Evolutionary conservation across 2,888 invertebrate species (phyloP).

Genomic region (Chymomyza amoena): DNA sequence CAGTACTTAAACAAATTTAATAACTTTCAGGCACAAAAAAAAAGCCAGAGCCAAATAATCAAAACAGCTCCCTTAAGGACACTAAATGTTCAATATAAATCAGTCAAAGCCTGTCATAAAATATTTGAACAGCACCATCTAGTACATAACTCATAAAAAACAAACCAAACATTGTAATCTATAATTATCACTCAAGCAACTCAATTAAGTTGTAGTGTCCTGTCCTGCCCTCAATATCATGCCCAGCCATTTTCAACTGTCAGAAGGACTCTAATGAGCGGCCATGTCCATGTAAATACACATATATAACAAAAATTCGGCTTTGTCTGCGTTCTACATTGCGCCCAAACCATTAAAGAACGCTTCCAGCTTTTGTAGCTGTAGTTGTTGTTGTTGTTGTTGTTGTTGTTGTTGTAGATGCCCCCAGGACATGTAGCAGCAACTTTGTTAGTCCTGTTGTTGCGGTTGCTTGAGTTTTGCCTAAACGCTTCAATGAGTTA

Average conservation of each 20-base stretch:
- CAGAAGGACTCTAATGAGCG: neutral
- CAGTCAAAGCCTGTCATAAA: too few relatives aligned
- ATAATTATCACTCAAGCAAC: neutral
- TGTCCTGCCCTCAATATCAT: neutral
- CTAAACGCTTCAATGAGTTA: conserved; percentile 54
- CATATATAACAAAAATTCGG: neutral
- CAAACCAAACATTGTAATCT: neutral
- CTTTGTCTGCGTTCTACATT: neutral
- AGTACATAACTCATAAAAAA: neutral
- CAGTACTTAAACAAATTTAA: too few relatives aligned
- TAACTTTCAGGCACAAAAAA: too few relatives aligned
- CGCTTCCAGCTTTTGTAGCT: neutral
- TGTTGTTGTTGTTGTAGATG: neutral
- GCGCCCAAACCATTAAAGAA: neutral
- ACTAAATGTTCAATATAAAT: too few relatives aligned
- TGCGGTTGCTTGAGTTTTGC: conserved; percentile 39
- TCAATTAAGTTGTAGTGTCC: neutral
- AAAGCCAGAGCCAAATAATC: too few relatives aligned
- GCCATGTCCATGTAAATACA: neutral
- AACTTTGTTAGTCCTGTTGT: conserved; percentile 21
- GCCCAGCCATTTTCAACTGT: neutral
- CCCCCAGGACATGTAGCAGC: conserved; percentile 22
- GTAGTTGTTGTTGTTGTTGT: neutral
- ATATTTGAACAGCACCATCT: too few relatives aligned
- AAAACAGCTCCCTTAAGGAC: too few relatives aligned